Evolutionary conservation across 2,888 invertebrate genomes (phyloP), one percentile per base, ranked within the genome.

Genomic region (Epinotia ramella): DNA sequence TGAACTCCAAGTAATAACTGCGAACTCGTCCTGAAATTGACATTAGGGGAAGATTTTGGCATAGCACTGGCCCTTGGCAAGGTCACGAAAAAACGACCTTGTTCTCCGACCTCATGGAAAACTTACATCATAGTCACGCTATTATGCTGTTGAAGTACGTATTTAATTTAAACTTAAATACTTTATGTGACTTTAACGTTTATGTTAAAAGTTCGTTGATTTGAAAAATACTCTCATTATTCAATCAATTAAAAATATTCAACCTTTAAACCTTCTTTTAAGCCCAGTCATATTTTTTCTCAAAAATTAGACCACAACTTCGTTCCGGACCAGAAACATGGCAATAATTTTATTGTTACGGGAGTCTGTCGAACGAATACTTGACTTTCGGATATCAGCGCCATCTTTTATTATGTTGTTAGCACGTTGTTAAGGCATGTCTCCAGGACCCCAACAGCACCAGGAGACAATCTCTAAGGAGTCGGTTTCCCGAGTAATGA

Each of bases 51-150:
- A 67, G 62, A 72, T 57, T 73, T 76, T 72, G 67, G 72, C 76
- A 67, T 24, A 64, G 28, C 33, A 53, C 60, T 49, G 66, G 68
- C 53, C 73, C 73, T 73, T 69, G 60, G 66, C 67, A 77, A 77
- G 72, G 77, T 78, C 65, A 77, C 72, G 73, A 78, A 77, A 64
- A 78, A 77, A 64, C 62, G 68, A 78, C 77, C 78, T 78, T 78
- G 76, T 66, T 69, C 69, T 73, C 65, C 68, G 73, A 73, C 68
- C 73, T 69, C 60, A 53, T 65, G 69, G 65, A 57, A 53, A 65
- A 67, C 65, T 67, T 73, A 69, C 63, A 71, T 72, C 76, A 75
- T 28, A 73, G 65, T 56, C 71, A 62, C 53, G 46, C 53, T 62
- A 76, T 66, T 71, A 62, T 56, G 56, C 56, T 67, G 18, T 44